Base-by-base conservation (phyloP, 2,888 invertebrate species). In the Aphelenchoides bicaudatus region DNA sequence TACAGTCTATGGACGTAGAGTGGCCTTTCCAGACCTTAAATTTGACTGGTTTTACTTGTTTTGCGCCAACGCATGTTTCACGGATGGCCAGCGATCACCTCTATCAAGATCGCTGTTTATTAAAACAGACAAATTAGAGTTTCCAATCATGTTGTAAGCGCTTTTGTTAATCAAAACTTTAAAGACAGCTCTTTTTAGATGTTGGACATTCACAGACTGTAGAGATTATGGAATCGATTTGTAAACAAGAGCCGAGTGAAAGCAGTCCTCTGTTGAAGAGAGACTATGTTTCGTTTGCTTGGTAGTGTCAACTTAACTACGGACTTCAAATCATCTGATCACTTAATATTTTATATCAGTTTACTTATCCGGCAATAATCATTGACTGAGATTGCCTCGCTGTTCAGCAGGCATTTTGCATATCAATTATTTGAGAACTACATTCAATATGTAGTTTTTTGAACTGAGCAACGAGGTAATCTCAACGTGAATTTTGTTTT, bases 221-320 rank as follows among this genome's bases (percentile, higher is more conserved):
- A 19, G 75, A 78, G 61, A 68, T 75, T 10, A 76, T 79, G 78
- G 74, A 75, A 56, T 70, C 74, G n/a, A 68, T 78, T 8, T 64
- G 65, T 23, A 68, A 73, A 4, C 61, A 66, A 21, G 68, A 67
- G 52, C 46, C 62, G 6, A 56, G 37, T 30, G 77, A 76, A 56
- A 67, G 63, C 6, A 72, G 75, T 5, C 71, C 71, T 59, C 66
- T 13, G 50, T 64, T 76, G 6, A 74, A 73, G 52, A 56, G 77
- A 8, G 74, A 75, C 52, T 76, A 73, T 52, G 71, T 62, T 16
- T 76, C 76, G 5, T 78, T 76, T 39, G 63, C 63, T 2, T 46
- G 1, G 2, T 54, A 19, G n/a, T n/a, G n/a, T n/a, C n/a, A n/a
- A n/a, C n/a, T n/a, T n/a, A n/a, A n/a, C n/a, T n/a, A n/a, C n/a